A percentile compares a stretch with the other conserved stretches of the same genome.
Evolutionary conservation across 2,888 invertebrate genomes (phyloP).

Genomic region (Lasioglossum oenotherae): DNA sequence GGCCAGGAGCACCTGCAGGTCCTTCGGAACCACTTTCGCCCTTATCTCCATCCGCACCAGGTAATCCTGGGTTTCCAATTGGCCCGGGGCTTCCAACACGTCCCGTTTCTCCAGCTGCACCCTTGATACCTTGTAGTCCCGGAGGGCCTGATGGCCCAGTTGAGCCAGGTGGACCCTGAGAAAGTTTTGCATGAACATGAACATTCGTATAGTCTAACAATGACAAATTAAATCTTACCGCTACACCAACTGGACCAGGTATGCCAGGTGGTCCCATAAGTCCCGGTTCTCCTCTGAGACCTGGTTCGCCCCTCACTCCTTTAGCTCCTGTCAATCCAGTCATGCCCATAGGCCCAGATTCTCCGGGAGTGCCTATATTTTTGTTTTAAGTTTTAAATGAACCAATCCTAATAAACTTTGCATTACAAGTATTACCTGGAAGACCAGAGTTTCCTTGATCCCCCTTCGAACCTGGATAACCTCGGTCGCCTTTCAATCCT

Average conservation of each 20-base stretch:
- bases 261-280: constrained; percentile 91
- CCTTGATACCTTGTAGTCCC: constrained; percentile 90
- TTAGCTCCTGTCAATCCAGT: constrained; percentile 89
- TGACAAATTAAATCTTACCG: constrained; percentile 84
- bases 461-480: constrained; percentile 89
- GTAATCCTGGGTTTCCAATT: constrained; percentile 89
- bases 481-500: constrained; percentile 91
- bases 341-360: constrained; percentile 87
- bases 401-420: not conserved
- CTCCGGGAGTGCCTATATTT: constrained; percentile 87
- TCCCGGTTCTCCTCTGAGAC: constrained; percentile 91
- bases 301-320: constrained; percentile 91
- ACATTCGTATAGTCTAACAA: not conserved
- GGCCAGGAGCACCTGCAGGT: constrained; percentile 89
- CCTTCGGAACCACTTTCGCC: constrained; percentile 91
- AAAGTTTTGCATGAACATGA: constrained; percentile 10
- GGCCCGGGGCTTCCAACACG: constrained; percentile 89
- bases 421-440: constrained; percentile 84
- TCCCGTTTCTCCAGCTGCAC: constrained; percentile 89
- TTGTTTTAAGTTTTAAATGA: not conserved
- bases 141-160: constrained; percentile 89
- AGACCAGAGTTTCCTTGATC: constrained; percentile 89
- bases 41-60: constrained; percentile 90
- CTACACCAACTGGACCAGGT: constrained; percentile 90
- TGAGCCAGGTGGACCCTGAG: constrained; percentile 90